These are phyloP conservation scores for Notodonta ziczac DNA, from an alignment of 2,888 invertebrate genomes.

Conservation along the genomic window DNA sequence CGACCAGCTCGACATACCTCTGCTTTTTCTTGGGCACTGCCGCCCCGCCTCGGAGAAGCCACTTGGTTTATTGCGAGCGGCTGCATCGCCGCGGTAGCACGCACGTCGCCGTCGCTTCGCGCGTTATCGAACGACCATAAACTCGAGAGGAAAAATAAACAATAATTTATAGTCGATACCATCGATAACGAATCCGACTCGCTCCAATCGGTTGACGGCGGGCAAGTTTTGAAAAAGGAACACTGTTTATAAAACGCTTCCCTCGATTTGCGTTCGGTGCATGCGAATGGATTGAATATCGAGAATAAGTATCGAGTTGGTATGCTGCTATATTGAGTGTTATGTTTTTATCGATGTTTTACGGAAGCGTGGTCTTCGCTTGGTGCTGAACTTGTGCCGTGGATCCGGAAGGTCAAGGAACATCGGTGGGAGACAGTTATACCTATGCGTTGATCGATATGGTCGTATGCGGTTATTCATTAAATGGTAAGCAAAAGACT, in stretches of 20 bases:
- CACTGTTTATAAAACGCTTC: conserved; percentile 56
- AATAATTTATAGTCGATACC: conserved; percentile 31
- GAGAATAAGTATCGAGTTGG: conserved; percentile 34
- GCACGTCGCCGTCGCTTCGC: conserved; percentile 49
- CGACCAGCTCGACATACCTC: conserved; percentile 25
- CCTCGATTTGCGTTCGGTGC: conserved; percentile 31
- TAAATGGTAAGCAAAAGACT: conserved; percentile 48
- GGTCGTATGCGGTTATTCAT: conserved; percentile 28
- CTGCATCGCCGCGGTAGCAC: conserved; percentile 67
- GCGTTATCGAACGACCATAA: conserved; percentile 41
- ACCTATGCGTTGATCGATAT: conserved; percentile 37
- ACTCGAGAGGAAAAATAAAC: conserved; percentile 45
- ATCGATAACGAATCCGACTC: conserved; percentile 37
- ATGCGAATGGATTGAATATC: conserved; percentile 38
- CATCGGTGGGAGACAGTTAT: conserved; percentile 36
- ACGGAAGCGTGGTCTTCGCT: conserved; percentile 50
- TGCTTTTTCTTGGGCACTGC: conserved; percentile 47
- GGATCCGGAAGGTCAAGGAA: conserved; percentile 63
- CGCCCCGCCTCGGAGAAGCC: conserved; percentile 31
- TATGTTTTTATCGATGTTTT: conserved; percentile 43
- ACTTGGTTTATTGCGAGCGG: conserved; percentile 59
- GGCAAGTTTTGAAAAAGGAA: conserved; percentile 56
- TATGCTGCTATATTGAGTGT: conserved; percentile 39
- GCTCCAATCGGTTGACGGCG: conserved; percentile 26
- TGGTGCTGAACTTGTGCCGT: conserved; percentile 52